Percentiles rank a stretch among this genome's conserved stretches.
phyloP scores from a whole-genome alignment of 2,888 invertebrate genomes.

The Frankliniella fusca region DNA sequence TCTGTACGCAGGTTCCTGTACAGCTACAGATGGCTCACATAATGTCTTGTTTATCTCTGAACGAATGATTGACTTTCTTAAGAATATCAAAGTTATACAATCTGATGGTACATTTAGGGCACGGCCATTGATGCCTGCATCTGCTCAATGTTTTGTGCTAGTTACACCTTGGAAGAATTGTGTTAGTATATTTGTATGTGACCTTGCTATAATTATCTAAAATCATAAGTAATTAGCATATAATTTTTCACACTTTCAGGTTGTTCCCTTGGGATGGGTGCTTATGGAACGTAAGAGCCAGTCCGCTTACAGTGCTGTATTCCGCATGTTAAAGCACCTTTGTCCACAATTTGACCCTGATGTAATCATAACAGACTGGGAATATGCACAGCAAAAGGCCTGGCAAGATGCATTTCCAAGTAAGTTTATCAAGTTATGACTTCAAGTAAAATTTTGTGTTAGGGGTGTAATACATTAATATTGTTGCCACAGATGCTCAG shows the following conservation, averaged over 20 bases:
- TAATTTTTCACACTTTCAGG: neutral
- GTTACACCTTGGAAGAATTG: neutral
- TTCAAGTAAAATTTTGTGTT: no score
- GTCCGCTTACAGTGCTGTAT: neutral
- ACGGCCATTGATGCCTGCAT: neutral
- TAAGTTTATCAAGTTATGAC: neutral
- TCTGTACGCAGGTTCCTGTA: neutral
- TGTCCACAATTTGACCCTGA: neutral
- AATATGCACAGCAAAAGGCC: neutral
- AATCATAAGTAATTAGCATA: no score
- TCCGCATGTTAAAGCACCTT: neutral
- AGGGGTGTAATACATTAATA: no score
- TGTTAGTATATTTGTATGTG: neutral
- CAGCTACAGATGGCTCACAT: neutral
- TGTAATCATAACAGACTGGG: neutral
- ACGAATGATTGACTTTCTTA: neutral
- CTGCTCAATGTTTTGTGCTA: neutral
- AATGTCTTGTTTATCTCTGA: neutral
- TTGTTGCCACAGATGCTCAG: neutral
- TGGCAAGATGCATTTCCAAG: slow-evolving; percentile 4
- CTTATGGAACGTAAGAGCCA: neutral
- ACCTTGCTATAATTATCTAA: no score
- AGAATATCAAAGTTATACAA: neutral
- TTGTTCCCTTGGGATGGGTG: neutral
- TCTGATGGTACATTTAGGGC: neutral